Base-by-base conservation (phyloP, 2,113 vertebrate genomes). In the Otocyon megalotis region DNA sequence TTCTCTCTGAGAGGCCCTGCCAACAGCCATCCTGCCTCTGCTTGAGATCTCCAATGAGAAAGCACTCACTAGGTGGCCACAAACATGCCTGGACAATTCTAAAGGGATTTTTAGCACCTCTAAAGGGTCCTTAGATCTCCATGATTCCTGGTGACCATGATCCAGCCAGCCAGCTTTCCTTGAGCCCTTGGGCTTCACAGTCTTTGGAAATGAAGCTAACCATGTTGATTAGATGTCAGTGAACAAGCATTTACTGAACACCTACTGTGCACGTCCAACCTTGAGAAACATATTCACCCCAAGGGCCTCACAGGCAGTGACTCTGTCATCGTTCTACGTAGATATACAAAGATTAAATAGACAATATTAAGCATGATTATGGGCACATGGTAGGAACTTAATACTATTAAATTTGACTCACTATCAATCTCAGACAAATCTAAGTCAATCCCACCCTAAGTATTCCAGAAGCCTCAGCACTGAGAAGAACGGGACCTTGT, bases 171-270 rank as follows among this genome's bases (percentile, higher is more conserved):
- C 53, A 67, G 43, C n/a, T 79, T 13, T 94, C 74, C 84, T 20
- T 60, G 60, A 53, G 16, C 17, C 74, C 84, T 20, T 60, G 65
- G 48, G 16, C 17, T 54, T 62, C 24, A 22, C 9, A 43, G 76
- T 69, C 74, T 86, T 91, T 26, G 69, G 54, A 92, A 54, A 94
- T 74, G 56, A 93, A 94, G 35, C 60, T 50, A 32, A 96, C 43
- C 22, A 56, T 74, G 35, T 30, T 71, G 53, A 84, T 0, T 63
- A 7, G 37, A 76, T 53, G n/a, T 88, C 54, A 37, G 22, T 60
- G 74, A 93, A 37, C n/a, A 43, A 58, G 13, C 24, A 54, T 50
- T 67, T 83, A 85, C 37, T 74, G 65, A 90, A 53, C 3, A 95
- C 50, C 81, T 43, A 54, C n/a, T 67, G 22, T n/a, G 72, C 0